A percentile compares a stretch with the other conserved stretches of the same genome.
Conservation (phyloP, 2,797 vertebrate genomes). For the Microctenopoma steveboyesi region DNA sequence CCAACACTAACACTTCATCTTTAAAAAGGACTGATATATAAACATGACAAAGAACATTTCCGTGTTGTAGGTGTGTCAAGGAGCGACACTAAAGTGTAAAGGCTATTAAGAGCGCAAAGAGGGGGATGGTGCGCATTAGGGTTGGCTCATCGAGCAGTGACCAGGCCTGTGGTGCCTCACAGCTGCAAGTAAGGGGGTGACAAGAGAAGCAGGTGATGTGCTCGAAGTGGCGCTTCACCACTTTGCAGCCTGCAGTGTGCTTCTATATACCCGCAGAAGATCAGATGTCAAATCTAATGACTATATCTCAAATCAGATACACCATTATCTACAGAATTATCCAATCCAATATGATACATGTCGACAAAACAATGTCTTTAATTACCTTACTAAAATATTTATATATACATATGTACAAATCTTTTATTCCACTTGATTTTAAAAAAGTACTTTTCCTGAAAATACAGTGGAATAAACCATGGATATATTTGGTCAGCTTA, state of each 20-base stretch:
- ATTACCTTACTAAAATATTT: no score
- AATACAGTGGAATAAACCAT: background rate
- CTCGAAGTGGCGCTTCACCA: conserved; percentile 76
- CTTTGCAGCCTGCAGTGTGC: conserved; percentile 60
- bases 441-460: background rate
- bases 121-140: conserved; percentile 58
- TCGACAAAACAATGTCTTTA: background rate
- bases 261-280: conserved; percentile 67
- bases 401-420: no score
- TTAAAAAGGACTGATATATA: conserved; percentile 3
- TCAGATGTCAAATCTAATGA: conserved; percentile 79
- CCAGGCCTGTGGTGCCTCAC: conserved; percentile 60
- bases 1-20: background rate
- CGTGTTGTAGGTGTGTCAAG: conserved; percentile 48
- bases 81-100: conserved; percentile 60
- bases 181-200: conserved; percentile 69
- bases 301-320: conserved; percentile 52
- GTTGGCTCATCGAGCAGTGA: conserved; percentile 61
- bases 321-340: conserved; percentile 14
- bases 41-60: conserved; percentile 2
- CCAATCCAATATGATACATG: background rate
- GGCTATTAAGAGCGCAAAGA: conserved; percentile 67
- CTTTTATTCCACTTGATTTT: background rate
- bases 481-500: background rate
- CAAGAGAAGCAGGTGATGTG: conserved; percentile 83